A percentile compares a stretch with the other conserved stretches of the same genome.
phyloP scores from a whole-genome alignment of 1,140 invertebrate species.

The Oncopeltus fasciatus region DNA sequence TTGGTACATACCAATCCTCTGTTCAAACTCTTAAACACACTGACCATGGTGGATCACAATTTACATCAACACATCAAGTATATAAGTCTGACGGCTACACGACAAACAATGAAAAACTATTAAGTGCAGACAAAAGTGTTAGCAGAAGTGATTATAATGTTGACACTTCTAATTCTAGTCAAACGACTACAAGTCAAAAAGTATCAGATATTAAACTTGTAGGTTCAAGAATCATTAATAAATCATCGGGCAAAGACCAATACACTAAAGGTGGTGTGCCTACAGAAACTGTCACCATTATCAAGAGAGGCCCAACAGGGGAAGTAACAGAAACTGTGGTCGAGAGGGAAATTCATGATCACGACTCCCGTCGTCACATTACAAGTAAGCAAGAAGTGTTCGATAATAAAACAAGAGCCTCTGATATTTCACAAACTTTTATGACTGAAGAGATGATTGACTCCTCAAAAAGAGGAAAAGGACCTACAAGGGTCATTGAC shows the following conservation, averaged over 20 bases:
- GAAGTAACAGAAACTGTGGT: not conserved
- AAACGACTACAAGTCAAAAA: not conserved
- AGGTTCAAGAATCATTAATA: slow-evolving; percentile 19
- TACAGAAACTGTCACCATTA: not conserved
- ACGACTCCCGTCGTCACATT: not conserved
- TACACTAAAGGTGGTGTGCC: not conserved
- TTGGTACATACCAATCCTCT: too few species aligned
- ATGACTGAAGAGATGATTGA: too few species aligned
- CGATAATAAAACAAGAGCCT: too few species aligned
- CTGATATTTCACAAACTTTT: too few species aligned
- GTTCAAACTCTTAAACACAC: too few species aligned
- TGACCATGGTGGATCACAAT: too few species aligned
- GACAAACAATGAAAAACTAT: too few species aligned
- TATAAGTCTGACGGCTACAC: too few species aligned
- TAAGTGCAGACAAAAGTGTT: not conserved
- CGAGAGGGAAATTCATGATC: not conserved
- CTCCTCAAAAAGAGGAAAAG: too few species aligned
- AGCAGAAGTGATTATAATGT: not conserved
- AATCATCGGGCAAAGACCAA: not conserved
- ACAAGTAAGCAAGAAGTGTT: not conserved
- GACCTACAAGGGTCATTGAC: too few species aligned
- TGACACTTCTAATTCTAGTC: not conserved
- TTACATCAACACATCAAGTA: too few species aligned
- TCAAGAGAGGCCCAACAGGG: not conserved
- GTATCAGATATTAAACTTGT: slow-evolving; percentile 17